Base-by-base conservation (phyloP, 2,113 vertebrate species). In the Urocitellus parryii region DNA sequence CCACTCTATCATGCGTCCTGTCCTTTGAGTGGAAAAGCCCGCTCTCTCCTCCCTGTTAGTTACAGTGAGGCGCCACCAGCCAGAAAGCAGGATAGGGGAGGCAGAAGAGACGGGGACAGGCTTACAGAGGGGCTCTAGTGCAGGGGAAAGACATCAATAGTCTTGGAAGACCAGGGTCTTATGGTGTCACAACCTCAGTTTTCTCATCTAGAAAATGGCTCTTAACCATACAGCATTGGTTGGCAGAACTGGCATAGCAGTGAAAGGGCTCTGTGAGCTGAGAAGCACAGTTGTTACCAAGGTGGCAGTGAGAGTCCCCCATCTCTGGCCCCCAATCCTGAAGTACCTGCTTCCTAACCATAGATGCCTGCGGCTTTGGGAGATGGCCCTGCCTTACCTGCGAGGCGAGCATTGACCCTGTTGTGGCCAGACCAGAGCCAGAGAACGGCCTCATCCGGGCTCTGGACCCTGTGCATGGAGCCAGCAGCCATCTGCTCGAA, bases 381-480 rank as follows among this genome's bases (percentile, higher is more conserved):
- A 25, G 68, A 39, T 6, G 63, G 63, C 24, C 56, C 70, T 53
- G 73, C 17, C 97, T 98, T 94, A 99, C 99, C 99, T 8, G 99
- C 98, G 22, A 99, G 98, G 95, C 99, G 99, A 94, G 98, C 99
- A 7, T 99, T 99, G 97, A 99, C 99, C 0, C 27, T 94, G 81
- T 99, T 99, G 98, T 99, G 99, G 76, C 98, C 98, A 2, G 98
- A 98, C 99, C 99, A 99, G 92, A 99, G 98, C 99, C 99, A 99
- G 85, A 99, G 97, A 2, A 99, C 61, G 0, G 99, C 98, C 0
- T 78, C 65, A 0, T 98, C 53, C 24, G 96, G 87, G 0, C 97
- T 96, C 0, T 20, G 25, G 96, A 99, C 99, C 17, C 0, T 67
- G 42, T 77, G 2, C 98, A 99, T 97, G 96, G 98, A 98, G 84